Evolutionary conservation across 2,113 vertebrate genomes (phyloP).

Genomic region (Carettochelys insculpta): DNA sequence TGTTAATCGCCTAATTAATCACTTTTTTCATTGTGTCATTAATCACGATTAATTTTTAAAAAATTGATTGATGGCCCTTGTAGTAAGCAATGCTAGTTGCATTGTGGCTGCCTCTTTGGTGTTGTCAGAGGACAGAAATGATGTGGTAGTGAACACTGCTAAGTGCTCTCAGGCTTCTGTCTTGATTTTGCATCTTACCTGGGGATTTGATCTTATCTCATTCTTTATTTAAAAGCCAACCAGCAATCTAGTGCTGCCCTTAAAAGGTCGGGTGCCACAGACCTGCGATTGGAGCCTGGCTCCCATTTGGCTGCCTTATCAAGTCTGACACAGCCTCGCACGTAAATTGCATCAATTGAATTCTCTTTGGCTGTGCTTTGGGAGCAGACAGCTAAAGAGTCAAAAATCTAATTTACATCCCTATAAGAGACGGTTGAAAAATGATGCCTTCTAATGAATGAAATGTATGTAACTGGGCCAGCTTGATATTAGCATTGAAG

Average conservation of each 20-base stretch:
- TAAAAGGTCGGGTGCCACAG: background rate
- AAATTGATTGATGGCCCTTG: too few species aligned
- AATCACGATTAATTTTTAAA: too few species aligned
- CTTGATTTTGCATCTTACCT: background rate
- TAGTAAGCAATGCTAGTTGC: background rate
- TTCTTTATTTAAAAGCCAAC: background rate
- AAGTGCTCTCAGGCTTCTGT: background rate
- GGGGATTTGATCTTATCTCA: background rate
- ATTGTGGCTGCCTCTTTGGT: background rate
- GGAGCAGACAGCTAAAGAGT: slow-evolving; percentile 50
- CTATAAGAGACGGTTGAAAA: slow-evolving; percentile 65
- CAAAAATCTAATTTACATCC: slow-evolving; percentile 70
- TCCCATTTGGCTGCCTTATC: slow-evolving; percentile 67
- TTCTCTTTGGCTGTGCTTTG: slow-evolving; percentile 63
- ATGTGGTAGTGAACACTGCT: background rate
- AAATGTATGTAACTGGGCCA: slow-evolving; percentile 62
- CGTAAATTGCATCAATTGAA: slow-evolving; percentile 70
- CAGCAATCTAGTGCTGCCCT: rapidly evolving
- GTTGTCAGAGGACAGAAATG: background rate
- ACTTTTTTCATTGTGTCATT: too few species aligned
- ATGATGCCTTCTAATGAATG: slow-evolving; percentile 67
- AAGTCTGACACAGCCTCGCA: slow-evolving; percentile 22
- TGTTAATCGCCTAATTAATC: too few species aligned
- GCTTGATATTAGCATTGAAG: slow-evolving; percentile 70
- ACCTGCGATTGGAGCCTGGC: background rate